phyloP scores from a whole-genome alignment of 2,113 vertebrate genomes.

The Cynoglossus semilaevis region DNA sequence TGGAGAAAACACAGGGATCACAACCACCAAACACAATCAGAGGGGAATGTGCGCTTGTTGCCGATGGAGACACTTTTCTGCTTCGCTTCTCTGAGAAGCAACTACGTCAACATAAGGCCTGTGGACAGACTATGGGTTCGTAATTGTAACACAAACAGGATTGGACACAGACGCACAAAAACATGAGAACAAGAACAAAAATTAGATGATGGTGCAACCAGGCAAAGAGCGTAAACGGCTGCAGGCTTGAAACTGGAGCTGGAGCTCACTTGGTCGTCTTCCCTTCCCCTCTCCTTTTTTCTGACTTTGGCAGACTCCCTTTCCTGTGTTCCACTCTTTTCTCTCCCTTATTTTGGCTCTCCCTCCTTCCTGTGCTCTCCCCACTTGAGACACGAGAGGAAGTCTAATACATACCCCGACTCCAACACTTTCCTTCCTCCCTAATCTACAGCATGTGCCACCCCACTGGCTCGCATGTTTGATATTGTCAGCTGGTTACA shows the following conservation, averaged over 20 bases:
- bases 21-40: not conserved
- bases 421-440: conserved; percentile 55
- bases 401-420: conserved; percentile 64
- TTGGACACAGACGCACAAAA: conserved; percentile 45
- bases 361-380: conserved; percentile 85
- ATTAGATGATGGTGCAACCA: conserved; percentile 30
- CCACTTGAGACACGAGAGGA: conserved; percentile 69
- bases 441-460: conserved; percentile 74
- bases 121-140: not conserved
- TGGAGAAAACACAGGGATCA: conserved; percentile 45
- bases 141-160: conserved; percentile 50
- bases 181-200: conserved; percentile 47
- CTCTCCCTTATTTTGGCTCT: conserved; percentile 63
- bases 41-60: not conserved
- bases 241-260: conserved; percentile 66
- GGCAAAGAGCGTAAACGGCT: conserved; percentile 42
- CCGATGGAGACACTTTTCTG: not conserved
- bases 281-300: conserved; percentile 61
- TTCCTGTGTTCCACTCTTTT: conserved; percentile 67
- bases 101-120: not conserved
- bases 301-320: conserved; percentile 62
- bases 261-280: conserved; percentile 65
- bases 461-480: conserved; percentile 25
- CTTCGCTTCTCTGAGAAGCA: conserved; percentile 3
- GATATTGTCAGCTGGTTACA: not conserved